A percentile compares a stretch with the other conserved stretches of the same genome.
These are phyloP conservation scores for Sinocyclocheilus rhinocerous DNA, from an alignment of 2,113 vertebrate species.

Conservation along the genomic window DNA sequence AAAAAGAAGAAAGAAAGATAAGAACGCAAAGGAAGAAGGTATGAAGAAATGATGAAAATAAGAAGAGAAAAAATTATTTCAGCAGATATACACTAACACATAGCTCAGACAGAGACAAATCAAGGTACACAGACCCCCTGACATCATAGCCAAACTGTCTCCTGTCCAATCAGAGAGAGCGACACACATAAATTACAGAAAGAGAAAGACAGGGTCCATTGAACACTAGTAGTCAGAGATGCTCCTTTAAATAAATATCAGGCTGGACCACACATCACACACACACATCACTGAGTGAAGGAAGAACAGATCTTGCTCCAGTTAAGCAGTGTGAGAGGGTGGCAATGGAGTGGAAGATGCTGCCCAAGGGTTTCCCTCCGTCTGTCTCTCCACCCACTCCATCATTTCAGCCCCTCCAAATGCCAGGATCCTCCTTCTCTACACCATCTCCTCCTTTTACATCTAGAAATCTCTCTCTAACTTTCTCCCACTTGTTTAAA, in stretches of 20 bases:
- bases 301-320: constrained; percentile 43
- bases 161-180: constrained; percentile 21
- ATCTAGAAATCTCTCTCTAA: background rate
- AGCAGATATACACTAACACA: background rate
- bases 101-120: background rate
- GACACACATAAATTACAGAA: background rate
- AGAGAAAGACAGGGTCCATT: background rate
- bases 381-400: constrained; percentile 38
- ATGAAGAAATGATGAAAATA: background rate
- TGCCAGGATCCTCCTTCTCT: constrained; percentile 51
- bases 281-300: constrained; percentile 8
- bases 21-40: background rate
- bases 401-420: constrained; percentile 31
- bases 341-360: constrained; percentile 36
- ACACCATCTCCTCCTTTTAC: constrained; percentile 48
- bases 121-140: constrained; percentile 12
- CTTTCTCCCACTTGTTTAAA: constrained; percentile 45
- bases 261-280: background rate
- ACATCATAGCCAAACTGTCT: constrained; percentile 19
- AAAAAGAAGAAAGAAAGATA: background rate
- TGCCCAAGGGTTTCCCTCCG: constrained; percentile 37
- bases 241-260: constrained; percentile 39
- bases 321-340: constrained; percentile 34
- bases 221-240: constrained; percentile 8
- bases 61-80: background rate